Evolutionary conservation across 2,888 invertebrate species (phyloP).

Genomic region (Euplagia quadripunctaria): DNA sequence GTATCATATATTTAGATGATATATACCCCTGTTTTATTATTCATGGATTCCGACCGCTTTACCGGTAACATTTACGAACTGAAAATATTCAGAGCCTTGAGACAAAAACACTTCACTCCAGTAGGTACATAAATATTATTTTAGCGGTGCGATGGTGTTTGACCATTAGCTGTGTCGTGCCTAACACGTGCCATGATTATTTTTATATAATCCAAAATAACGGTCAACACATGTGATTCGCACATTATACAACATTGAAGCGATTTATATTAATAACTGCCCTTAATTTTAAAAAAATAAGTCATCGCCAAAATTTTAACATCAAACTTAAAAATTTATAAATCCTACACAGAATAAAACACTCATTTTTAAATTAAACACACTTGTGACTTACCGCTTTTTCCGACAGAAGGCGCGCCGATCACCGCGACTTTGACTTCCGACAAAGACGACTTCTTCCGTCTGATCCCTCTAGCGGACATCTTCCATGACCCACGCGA

Average conservation of each 20-base stretch:
- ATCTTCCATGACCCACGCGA: conserved; percentile 77
- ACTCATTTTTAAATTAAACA: conserved; percentile 20
- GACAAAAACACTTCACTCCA: conserved; percentile 55
- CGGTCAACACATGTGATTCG: conserved; percentile 22
- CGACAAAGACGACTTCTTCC: conserved; percentile 95
- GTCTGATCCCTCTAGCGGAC: conserved; percentile 93
- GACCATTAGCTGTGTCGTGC: conserved; percentile 29
- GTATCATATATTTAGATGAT: no score
- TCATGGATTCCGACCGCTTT: conserved; percentile 47
- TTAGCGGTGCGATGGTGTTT: conserved; percentile 36
- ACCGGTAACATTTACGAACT: conserved; percentile 48
- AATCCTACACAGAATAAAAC: conserved; percentile 26
- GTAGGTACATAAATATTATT: conserved; percentile 55
- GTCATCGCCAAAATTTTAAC: conserved; percentile 11
- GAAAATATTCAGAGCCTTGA: conserved; percentile 58
- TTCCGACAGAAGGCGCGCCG: conserved; percentile 96
- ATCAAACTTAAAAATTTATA: conserved; percentile 26
- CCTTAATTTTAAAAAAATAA: not conserved
- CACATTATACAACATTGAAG: conserved; percentile 6
- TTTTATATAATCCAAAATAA: conserved; percentile 38
- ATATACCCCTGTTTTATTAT: conserved; percentile 31
- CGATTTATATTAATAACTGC: not conserved
- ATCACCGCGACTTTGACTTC: conserved; percentile 97
- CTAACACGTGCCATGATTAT: conserved; percentile 35
- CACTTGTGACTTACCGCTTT: conserved; percentile 92